phyloP scores from a whole-genome alignment of 2,888 invertebrate species.

The Ommatoiulus sabulosus region DNA sequence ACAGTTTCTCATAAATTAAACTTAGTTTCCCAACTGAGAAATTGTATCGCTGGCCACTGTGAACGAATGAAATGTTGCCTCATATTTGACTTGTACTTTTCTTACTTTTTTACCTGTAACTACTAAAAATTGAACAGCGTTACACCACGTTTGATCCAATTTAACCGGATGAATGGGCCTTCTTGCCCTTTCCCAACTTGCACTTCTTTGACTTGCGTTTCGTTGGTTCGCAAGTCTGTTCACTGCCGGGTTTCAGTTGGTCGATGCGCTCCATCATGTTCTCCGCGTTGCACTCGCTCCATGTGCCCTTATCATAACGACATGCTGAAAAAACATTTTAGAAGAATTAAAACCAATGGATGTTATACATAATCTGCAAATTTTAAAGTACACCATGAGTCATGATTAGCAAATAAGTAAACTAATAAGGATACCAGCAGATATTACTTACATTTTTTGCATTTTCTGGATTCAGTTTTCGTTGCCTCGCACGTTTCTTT shows the following conservation, averaged over 20 bases:
- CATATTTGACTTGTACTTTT: slow-evolving; percentile 41
- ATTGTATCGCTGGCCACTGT: neutral
- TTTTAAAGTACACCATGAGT: neutral
- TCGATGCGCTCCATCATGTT: slow-evolving; percentile 62
- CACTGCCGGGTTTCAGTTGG: slow-evolving; percentile 66
- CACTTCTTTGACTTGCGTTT: slow-evolving; percentile 62
- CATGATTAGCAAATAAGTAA: too few relatives aligned
- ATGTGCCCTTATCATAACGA: slow-evolving; percentile 63
- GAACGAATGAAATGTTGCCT: neutral
- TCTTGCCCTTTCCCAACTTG: slow-evolving; percentile 60
- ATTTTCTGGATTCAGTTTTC: slow-evolving; percentile 89
- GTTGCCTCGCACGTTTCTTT: slow-evolving; percentile 81
- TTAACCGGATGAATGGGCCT: slow-evolving; percentile 4
- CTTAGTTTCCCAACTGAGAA: slow-evolving; percentile 6
- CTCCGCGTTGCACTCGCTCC: slow-evolving; percentile 62
- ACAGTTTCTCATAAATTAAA: neutral
- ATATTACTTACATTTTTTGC: slow-evolving; percentile 85
- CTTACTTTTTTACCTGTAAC: slow-evolving; percentile 18
- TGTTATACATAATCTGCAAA: neutral
- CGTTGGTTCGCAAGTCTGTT: slow-evolving; percentile 62
- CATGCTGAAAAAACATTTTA: slow-evolving; percentile 65
- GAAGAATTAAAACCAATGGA: neutral
- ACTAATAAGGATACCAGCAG: too few relatives aligned
- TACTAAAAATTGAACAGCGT: slow-evolving; percentile 32
- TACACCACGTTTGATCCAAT: neutral